Base-by-base conservation (phyloP, 2,797 vertebrate genomes). In the Gobionotothen gibberifrons region DNA sequence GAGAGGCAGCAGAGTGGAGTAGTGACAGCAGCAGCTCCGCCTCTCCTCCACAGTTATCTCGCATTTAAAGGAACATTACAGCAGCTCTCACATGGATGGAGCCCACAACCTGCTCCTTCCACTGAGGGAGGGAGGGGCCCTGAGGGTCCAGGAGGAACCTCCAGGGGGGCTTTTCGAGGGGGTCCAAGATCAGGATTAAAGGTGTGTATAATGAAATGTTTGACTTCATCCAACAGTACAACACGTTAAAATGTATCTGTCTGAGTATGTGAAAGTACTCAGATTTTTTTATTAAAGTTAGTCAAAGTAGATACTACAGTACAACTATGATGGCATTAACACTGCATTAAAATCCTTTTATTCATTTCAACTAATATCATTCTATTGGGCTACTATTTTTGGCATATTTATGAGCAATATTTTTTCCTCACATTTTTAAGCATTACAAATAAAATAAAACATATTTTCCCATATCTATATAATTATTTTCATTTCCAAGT, bases 61-160 rank as follows among this genome's bases (percentile, higher is more conserved):
- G 22, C 70, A 84, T 91, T 94, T 95, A 94, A 95, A 91, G 92
- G 88, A 91, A 94, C 94, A 95, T 94, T 95, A 92, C 69, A 70
- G 9, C 29, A 39, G 87, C 70, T 83, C 87, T 21, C 46, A 16
- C 88, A 69, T 36, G 54, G 78, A 58, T 59, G 69, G 74, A 61
- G 14, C 14, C 2, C 13, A 44, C 15, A 40, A 44, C 70, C 66
- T 48, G 47, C 48, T 32, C 11, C 61, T 16, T 46, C 22, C 58
- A 55, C 22, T 44, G 3, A n/a, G n/a, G 13, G 32, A 22, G 61
- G 26, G 26, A 26, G 26, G 51, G 49, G 16, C 44, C 21, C 52
- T 44, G 21, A 47, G 69, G 64, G n/a, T 29, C 64, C 36, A 44
- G 5, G 3, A 51, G 2, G 67, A 54, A 47, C 62, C 61, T 64